Evolutionary conservation across 64 coral and sea anemone species (phyloP), one percentile per base, ranked within the genome.

Genomic region (Catalaphyllia jardinei): DNA sequence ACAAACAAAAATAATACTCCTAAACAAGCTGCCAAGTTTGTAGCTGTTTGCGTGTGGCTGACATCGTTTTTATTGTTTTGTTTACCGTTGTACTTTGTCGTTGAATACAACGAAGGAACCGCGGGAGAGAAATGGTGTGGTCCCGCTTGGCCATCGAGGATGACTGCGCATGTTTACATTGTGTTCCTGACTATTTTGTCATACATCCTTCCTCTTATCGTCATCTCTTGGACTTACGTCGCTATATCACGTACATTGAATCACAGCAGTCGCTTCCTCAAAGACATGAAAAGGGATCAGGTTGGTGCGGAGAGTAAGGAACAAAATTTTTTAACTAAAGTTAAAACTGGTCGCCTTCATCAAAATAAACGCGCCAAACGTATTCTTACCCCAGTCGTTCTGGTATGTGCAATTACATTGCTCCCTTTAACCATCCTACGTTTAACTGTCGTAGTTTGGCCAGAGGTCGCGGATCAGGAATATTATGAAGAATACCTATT

Each of bases 381-480:
- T 50, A 89, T 93, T 83, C 67, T 93, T 2, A 85, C 92, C 10
- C 92, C 92, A 4, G 25, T 93, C 28, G 92, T 93, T 51, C 12
- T 89, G 28, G 27, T 89, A 5, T 93, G 89, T 63, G 87, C 92
- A 6, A 60, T 83, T 72, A 89, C 92, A 13, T 84, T 89, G 92
- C 61, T 93, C 17, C 92, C 92, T 18, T 17, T 89, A 20, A 93
- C 77, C 35, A n/a, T 77, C 1, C 55, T 93, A 27, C 87, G 92
- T 55, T 29, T 93, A 25, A 75, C 65, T 10, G 64, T 85, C 18
- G 29, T 82, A 35, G 73, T 93, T 20, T 77, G 82, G 29, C 87
- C 71, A 1, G 55, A 8, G 24, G 55, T 93, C 27, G 59, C 54
- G 3, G 1, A 25, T 24, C 63, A 88, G 65, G 64, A 52, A 9